Evolutionary conservation across 2,888 invertebrate genomes (phyloP), one percentile per base, ranked within the genome.

Genomic region (Ganaspis brasiliensis): DNA sequence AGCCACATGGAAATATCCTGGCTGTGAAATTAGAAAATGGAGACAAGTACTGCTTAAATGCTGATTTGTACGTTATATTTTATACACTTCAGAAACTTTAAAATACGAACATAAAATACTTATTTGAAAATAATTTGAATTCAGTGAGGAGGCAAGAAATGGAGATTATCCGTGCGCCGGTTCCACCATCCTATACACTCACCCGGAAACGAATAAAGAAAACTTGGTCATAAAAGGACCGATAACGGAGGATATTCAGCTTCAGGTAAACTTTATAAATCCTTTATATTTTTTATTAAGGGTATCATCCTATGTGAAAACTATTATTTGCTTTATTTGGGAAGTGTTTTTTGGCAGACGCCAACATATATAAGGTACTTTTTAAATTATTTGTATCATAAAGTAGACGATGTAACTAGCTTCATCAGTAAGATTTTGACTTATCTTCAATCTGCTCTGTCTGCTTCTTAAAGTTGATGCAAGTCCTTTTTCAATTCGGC

Each of bases 151-250:
- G 82, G 94, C 94, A 21, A 90, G 95, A 92, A 95, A 96, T 67
- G 96, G 96, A 10, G 97, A 97, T 92, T 97, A 97, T 90, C 93
- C 94, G 82, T 95, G 97, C 73, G 97, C 96, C 16, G 96, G 96
- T 72, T 94, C 96, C 1, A 94, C 95, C 81, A 95, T 97, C 70
- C 93, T 96, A 79, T 98, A 98, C 92, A 95, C 95, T 91, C 86
- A 87, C 73, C 93, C 97, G 83, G 94, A 95, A 84, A 93, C 95
- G 86, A 95, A 97, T 87, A 94, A 95, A 92, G 98, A 98, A 91
- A 95, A 95, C 89, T 94, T 98, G 31, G 93, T 94, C 85, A 96
- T 97, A 85, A 95, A 95, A 72, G 97, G 97, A 84, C 97, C 97
- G 26, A 94, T 97, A 79, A 93, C 94, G 81, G 96, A 97, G 92